A percentile compares a stretch with the other conserved stretches of the same genome.
phyloP scores from a whole-genome alignment of 2,113 vertebrate genomes.

The Chaenocephalus aceratus region DNA sequence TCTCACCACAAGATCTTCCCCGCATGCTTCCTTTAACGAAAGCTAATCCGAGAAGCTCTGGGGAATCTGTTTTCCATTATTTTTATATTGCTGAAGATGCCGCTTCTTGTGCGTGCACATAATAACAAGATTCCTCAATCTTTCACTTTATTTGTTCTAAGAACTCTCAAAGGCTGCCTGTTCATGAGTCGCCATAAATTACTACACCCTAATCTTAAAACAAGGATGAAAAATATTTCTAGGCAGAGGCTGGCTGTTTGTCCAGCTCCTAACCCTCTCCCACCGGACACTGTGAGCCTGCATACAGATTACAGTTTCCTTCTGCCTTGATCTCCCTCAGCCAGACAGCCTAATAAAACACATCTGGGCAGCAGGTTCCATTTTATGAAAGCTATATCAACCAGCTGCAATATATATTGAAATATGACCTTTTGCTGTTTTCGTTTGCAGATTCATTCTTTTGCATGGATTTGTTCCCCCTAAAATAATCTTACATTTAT shows the following conservation, averaged over 20 bases:
- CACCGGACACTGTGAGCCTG: conserved; percentile 75
- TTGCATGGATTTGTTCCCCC: neutral
- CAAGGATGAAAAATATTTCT: conserved; percentile 62
- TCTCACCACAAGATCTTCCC: conserved; percentile 27
- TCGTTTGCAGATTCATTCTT: conserved; percentile 28
- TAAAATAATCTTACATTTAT: neutral
- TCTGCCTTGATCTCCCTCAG: conserved; percentile 46
- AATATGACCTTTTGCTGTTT: conserved; percentile 15
- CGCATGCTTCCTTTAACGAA: conserved; percentile 33
- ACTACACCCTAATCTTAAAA: conserved; percentile 65
- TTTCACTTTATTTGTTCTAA: conserved; percentile 67
- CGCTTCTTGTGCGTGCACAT: conserved; percentile 10
- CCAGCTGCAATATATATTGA: conserved; percentile 29
- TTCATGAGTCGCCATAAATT: conserved; percentile 81
- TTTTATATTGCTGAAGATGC: conserved; percentile 16
- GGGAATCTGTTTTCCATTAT: conserved; percentile 14
- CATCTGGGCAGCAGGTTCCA: conserved; percentile 37
- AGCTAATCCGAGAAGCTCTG: conserved; percentile 21
- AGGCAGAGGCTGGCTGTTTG: conserved; percentile 70
- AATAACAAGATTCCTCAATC: conserved; percentile 47
- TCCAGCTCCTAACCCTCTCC: conserved; percentile 55
- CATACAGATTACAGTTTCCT: conserved; percentile 79
- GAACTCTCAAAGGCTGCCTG: conserved; percentile 59
- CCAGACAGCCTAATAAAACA: conserved; percentile 59
- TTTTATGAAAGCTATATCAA: conserved; percentile 56